Conservation (phyloP, 2,113 vertebrate genomes). For the Theropithecus gelada region DNA sequence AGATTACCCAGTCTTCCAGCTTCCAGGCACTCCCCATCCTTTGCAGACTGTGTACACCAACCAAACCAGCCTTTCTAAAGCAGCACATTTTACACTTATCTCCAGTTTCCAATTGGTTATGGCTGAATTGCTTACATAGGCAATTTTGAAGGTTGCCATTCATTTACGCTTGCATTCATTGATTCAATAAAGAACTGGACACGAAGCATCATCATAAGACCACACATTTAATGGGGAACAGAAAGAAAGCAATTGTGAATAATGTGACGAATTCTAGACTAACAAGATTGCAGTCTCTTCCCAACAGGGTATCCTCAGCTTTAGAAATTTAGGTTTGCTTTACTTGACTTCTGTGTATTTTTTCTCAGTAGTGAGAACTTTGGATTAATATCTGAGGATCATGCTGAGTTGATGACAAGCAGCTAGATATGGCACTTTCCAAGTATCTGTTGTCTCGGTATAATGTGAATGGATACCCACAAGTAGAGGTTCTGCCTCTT, state of each 20-base stretch:
- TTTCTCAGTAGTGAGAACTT: neutral
- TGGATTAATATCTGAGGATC: neutral
- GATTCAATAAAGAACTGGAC: neutral
- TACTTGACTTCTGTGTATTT: neutral
- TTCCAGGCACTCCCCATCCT: neutral
- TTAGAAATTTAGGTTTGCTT: neutral
- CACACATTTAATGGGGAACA: neutral
- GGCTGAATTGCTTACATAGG: fast-evolving
- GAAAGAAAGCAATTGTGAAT: neutral
- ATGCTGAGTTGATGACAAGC: neutral
- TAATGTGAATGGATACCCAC: too few species aligned
- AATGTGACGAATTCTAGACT: neutral
- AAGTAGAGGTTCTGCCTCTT: neutral
- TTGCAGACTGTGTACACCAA: neutral
- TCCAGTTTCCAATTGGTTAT: neutral
- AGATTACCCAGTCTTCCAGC: neutral
- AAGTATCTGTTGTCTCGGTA: neutral
- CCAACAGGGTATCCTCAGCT: neutral
- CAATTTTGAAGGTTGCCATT: neutral
- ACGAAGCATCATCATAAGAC: neutral
- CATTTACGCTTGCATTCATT: fast-evolving
- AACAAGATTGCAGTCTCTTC: neutral
- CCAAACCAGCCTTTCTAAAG: neutral
- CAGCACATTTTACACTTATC: fast-evolving
- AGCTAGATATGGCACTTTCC: neutral